phyloP scores from a whole-genome alignment of 1,140 invertebrate species.

The Ips nitidus region DNA sequence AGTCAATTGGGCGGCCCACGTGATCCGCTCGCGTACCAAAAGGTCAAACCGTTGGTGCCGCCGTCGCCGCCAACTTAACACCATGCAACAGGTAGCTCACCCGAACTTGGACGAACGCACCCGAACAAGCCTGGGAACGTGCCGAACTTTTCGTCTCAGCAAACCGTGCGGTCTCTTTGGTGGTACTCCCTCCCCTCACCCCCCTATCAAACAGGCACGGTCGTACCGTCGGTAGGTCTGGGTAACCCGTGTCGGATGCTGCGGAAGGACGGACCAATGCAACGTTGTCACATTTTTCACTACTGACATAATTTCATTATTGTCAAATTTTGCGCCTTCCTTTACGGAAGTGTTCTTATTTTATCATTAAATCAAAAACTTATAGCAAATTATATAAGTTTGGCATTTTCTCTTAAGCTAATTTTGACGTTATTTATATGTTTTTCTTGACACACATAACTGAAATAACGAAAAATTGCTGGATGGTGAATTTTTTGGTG shows the following conservation, averaged over 20 bases:
- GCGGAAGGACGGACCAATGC: conserved; percentile 18
- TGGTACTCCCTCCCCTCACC: conserved; percentile 5
- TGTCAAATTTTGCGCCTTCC: too few species aligned
- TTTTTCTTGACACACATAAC: too few species aligned
- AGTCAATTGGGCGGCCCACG: conserved; percentile 14
- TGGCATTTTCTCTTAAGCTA: too few species aligned
- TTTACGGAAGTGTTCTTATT: too few species aligned
- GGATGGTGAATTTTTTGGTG: too few species aligned
- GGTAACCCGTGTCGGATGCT: conserved; percentile 36
- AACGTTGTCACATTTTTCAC: conserved; percentile 17
- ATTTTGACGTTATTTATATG: too few species aligned
- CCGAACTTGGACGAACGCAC: conserved; percentile 18
- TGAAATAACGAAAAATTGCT: too few species aligned
- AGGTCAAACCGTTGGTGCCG: conserved; percentile 6
- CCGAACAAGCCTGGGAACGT: conserved; percentile 41
- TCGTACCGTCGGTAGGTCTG: conserved; percentile 10
- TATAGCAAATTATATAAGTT: too few species aligned
- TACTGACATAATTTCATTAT: background rate
- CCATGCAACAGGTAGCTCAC: conserved; percentile 31
- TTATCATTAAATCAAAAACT: too few species aligned
- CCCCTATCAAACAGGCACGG: background rate
- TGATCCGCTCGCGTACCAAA: conserved; percentile 22
- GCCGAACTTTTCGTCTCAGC: conserved; percentile 40
- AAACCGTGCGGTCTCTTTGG: conserved; percentile 30
- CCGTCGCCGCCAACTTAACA: conserved; percentile 20